These are phyloP conservation scores for Leptinotarsa juncta DNA, from an alignment of 2,888 invertebrate genomes.

Conservation along the genomic window DNA sequence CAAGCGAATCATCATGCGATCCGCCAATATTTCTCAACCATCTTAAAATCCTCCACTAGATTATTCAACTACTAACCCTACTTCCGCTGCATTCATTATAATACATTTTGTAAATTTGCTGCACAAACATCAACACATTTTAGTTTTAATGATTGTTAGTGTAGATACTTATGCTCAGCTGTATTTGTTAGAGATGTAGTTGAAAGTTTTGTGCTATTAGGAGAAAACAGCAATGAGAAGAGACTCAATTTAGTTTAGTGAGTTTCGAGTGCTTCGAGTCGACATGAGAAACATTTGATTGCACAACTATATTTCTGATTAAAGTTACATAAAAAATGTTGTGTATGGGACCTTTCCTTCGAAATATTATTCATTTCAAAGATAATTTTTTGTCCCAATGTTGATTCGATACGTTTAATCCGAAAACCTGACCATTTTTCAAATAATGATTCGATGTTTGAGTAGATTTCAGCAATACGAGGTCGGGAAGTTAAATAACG, in stretches of 20 bases:
- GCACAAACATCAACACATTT: not conserved
- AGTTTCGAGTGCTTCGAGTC: not conserved
- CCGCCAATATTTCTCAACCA: not conserved
- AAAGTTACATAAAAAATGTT: no score
- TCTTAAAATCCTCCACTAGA: not conserved
- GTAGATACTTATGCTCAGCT: not conserved
- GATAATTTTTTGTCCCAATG: no score
- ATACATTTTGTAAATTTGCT: not conserved
- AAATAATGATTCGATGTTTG: no score
- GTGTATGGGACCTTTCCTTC: no score
- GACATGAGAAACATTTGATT: no score
- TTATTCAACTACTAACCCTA: not conserved
- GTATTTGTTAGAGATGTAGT: not conserved
- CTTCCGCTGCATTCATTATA: not conserved
- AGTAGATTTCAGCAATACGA: no score
- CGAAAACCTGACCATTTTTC: no score
- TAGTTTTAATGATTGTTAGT: slow-evolving; percentile 5
- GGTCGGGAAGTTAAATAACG: no score
- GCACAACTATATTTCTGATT: no score
- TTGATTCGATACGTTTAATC: no score
- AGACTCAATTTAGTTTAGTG: not conserved
- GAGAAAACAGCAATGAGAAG: not conserved
- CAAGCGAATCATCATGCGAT: not conserved
- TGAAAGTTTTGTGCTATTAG: not conserved
- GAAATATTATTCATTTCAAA: no score